Percentiles rank a stretch among this genome's conserved stretches.
Evolutionary conservation across 2,888 invertebrate species (phyloP).

Genomic region (Cetonia aurata): DNA sequence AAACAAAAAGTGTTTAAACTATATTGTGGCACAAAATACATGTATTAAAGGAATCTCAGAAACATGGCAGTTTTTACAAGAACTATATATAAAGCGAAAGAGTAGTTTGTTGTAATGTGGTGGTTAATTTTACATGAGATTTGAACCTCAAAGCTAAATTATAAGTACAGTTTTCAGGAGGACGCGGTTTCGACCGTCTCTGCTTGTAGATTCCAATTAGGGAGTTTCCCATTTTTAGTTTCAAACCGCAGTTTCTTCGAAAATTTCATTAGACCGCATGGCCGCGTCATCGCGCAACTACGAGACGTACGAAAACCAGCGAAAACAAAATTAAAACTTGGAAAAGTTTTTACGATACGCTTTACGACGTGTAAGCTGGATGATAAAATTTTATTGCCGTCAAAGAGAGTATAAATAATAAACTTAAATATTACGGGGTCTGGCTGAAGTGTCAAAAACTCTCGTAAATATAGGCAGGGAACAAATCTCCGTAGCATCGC

Average conservation of each 20-base stretch:
- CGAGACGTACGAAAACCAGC: constrained; percentile 7
- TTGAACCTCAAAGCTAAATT: too few relatives aligned
- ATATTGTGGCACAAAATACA: too few relatives aligned
- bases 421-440: constrained; percentile 42
- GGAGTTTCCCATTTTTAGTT: constrained; percentile 29
- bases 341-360: constrained; percentile 37
- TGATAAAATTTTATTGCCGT: constrained; percentile 40
- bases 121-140: too few relatives aligned
- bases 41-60: too few relatives aligned
- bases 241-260: constrained; percentile 1
- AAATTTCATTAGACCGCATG: constrained; percentile 35
- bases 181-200: too few relatives aligned
- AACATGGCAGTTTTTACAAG: too few relatives aligned
- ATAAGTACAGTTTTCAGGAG: too few relatives aligned
- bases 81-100: too few relatives aligned
- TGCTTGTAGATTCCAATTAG: constrained; percentile 10
- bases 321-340: constrained; percentile 37
- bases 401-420: constrained; percentile 45
- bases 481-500: constrained; percentile 23
- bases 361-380: constrained; percentile 40
- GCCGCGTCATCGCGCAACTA: constrained; percentile 6
- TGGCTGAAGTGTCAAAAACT: constrained; percentile 44
- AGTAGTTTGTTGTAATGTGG: too few relatives aligned
- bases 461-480: constrained; percentile 42
- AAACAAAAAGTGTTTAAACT: too few relatives aligned